Conservation (phyloP, 2,888 invertebrate genomes). For the Tenthredo scrophulariae region DNA sequence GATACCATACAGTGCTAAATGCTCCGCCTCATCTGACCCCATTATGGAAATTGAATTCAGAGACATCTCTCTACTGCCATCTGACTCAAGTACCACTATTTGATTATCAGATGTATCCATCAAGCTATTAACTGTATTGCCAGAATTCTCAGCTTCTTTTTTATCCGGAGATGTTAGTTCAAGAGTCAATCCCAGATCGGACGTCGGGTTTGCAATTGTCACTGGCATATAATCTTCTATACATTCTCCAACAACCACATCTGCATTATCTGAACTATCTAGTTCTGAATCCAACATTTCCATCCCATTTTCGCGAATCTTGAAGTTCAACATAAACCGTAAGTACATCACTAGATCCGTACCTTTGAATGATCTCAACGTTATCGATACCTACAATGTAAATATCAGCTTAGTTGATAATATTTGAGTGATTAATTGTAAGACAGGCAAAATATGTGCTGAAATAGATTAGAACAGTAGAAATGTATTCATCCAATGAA, state of each 20-base stretch:
- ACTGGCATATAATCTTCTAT: slow-evolving; percentile 63
- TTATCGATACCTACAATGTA: slow-evolving; percentile 61
- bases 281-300: not conserved
- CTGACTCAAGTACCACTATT: slow-evolving; percentile 52
- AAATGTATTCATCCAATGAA: slow-evolving; percentile 40
- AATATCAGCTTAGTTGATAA: not conserved
- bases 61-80: slow-evolving; percentile 65
- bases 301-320: not conserved
- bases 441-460: not conserved
- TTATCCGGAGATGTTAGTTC: not conserved
- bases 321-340: slow-evolving; percentile 49
- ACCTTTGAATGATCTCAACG: slow-evolving; percentile 53
- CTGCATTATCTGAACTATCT: slow-evolving; percentile 57
- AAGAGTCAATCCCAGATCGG: not conserved
- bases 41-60: slow-evolving; percentile 77
- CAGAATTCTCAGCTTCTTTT: not conserved
- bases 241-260: slow-evolving; percentile 75
- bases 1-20: not conserved
- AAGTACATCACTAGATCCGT: slow-evolving; percentile 59
- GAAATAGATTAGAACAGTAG: not conserved
- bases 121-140: slow-evolving; percentile 71
- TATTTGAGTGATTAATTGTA: not conserved
- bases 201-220: not conserved
- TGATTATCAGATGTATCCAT: slow-evolving; percentile 67
- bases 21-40: slow-evolving; percentile 61